Evolutionary conservation across 2,888 invertebrate genomes (phyloP).

Genomic region (Stenurella melanura): DNA sequence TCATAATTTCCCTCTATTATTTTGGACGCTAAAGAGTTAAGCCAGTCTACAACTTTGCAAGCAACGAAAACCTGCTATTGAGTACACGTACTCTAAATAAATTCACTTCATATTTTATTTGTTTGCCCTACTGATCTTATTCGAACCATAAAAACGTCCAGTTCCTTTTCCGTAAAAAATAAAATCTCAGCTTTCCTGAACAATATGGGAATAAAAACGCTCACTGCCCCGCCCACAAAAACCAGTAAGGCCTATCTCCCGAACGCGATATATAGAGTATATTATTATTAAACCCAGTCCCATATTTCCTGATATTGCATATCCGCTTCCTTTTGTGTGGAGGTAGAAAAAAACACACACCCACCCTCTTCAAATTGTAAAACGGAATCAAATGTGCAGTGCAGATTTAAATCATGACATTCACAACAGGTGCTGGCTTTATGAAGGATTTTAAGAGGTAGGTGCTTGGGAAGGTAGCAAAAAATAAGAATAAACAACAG

Average conservation of each 20-base stretch:
- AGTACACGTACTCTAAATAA: no score
- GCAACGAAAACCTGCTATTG: no score
- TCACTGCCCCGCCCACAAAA: conserved; percentile 25
- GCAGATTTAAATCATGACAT: conserved; percentile 28
- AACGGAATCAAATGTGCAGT: conserved; percentile 19
- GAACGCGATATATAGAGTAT: conserved; percentile 11
- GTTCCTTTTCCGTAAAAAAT: conserved; percentile 37
- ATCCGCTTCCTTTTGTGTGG: conserved; percentile 51
- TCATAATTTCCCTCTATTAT: no score
- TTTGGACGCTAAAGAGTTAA: no score
- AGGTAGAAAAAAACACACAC: conserved; percentile 24
- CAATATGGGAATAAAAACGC: conserved; percentile 42
- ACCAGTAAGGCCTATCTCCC: conserved; percentile 43
- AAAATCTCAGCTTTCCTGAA: conserved; percentile 43
- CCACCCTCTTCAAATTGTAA: conserved; percentile 9
- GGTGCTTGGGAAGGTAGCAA: conserved; percentile 24
- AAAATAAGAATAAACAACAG: conserved; percentile 15
- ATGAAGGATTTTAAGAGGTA: conserved; percentile 3
- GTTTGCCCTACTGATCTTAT: background rate
- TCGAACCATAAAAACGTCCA: conserved; percentile 10
- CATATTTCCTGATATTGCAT: conserved; percentile 54
- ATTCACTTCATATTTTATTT: background rate
- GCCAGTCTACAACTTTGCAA: no score
- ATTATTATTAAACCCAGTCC: conserved; percentile 40
- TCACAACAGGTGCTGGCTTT: conserved; percentile 32